A percentile compares a stretch with the other conserved stretches of the same genome.
Evolutionary conservation across 2,113 vertebrate genomes (phyloP).

Genomic region (Mormyrus iriodes): DNA sequence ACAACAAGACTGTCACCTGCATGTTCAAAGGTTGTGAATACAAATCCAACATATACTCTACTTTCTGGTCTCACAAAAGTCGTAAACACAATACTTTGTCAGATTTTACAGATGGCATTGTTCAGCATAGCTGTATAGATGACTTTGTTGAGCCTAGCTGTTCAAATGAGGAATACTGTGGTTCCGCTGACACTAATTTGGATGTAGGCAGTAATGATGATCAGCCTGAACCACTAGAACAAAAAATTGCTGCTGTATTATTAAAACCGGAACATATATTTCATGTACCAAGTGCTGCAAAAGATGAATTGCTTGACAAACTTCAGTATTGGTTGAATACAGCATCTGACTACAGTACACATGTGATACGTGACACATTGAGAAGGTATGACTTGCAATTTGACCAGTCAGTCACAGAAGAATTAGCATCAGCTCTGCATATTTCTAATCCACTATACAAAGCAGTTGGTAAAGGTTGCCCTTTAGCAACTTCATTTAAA

Average conservation of each 20-base stretch:
- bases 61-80: neutral
- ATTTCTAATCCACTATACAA: conserved; percentile 9
- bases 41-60: neutral
- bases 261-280: neutral
- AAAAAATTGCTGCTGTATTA: neutral
- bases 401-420: conserved; percentile 14
- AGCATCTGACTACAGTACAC: neutral
- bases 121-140: neutral
- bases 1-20: neutral
- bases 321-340: neutral
- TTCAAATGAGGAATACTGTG: neutral
- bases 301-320: conserved; percentile 4
- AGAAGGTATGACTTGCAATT: conserved; percentile 1
- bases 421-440: conserved; percentile 5
- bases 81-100: neutral
- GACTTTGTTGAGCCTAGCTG: neutral
- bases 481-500: conserved; percentile 1
- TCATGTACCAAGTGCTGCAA: neutral
- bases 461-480: neutral
- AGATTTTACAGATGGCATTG: conserved; percentile 10
- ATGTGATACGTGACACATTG: conserved; percentile 6
- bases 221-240: neutral
- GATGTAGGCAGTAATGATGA: neutral
- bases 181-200: neutral
- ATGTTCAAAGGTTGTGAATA: conserved; percentile 1